phyloP scores from a whole-genome alignment of 2,888 invertebrate species.

The Leptopilina myrica region DNA sequence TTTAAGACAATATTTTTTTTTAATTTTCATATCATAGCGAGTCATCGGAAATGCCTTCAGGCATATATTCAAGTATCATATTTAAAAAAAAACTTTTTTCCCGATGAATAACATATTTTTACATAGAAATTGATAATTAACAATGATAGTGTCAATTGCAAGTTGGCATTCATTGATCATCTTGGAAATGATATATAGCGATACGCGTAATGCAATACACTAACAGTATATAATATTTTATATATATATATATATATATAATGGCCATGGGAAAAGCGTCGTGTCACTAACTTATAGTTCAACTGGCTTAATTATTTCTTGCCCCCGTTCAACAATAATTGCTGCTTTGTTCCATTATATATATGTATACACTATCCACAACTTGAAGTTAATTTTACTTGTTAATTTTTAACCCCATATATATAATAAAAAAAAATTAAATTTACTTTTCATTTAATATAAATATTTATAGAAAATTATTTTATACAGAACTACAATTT shows the following conservation, averaged over 20 bases:
- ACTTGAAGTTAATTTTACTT: no score
- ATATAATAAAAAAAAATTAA: no score
- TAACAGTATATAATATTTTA: no score
- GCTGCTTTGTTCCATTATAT: not conserved
- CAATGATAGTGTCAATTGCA: not conserved
- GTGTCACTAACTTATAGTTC: constrained; percentile 28
- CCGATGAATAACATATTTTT: not conserved
- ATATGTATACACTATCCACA: not conserved
- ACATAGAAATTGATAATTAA: not conserved
- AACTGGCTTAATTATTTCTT: constrained; percentile 23
- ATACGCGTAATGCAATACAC: constrained; percentile 17
- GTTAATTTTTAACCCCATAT: no score
- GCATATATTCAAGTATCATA: constrained; percentile 1
- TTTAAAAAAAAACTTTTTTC: constrained; percentile 10
- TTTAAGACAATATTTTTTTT: no score
- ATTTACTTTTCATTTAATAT: no score
- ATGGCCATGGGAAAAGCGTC: constrained; percentile 33
- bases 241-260: not conserved
- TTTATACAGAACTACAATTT: no score
- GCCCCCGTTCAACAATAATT: constrained; percentile 5
- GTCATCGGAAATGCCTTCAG: constrained; percentile 17
- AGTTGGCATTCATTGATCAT: constrained; percentile 24
- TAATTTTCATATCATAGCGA: not conserved
- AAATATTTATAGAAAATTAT: no score
- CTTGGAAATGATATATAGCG: not conserved